Evolutionary conservation across 2,888 invertebrate genomes (phyloP), one percentile per base, ranked within the genome.

Genomic region (Poecilobothrus nobilitatus): DNA sequence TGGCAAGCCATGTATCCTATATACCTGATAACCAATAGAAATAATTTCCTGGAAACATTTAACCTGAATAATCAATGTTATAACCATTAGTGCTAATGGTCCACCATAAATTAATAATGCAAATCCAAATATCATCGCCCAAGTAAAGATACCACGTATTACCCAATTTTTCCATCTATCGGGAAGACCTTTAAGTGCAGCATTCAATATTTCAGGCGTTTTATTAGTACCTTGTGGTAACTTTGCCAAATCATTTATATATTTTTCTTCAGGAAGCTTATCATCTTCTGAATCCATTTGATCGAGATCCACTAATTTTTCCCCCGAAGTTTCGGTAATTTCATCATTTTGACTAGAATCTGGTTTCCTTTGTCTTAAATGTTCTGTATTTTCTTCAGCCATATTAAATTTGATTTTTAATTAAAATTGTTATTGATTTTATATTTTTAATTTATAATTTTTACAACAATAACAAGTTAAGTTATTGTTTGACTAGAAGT

Each of bases 1-100:
- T 0, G 99, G 99, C 76, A 99, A 86, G 62, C 98, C 97, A 78
- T 98, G 98, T 72, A 99, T 95, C 70, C 96, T 89, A 83, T 99
- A 99, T 1, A 99, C 99, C 10, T 95, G 93, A 80, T 99, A 96
- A 6, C 99, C 99, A 80, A 99, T 99, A 78, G 95, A 97, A 83
- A 99, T 99, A 74, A 99, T 99, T 85, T 99, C 99, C 83, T 95
- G 94, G 83, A 99, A 99, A 84, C 99, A 99, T 86, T 97, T 98
- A 72, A 99, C 95, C 88, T 99, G 99, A 3, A 99, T 37, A 34
- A n/a, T 18, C 18, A 65, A 34, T 4, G 65, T 53, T 9, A 96
- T 92, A 70, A 94, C 88, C 92, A 99, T 97, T 67, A 99, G 85
- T 72, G 96, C 96, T 73, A 97, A 84, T 12, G 99, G 98, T 67